Conservation (phyloP, 1,140 invertebrate species). For the Cryptotermes secundus region DNA sequence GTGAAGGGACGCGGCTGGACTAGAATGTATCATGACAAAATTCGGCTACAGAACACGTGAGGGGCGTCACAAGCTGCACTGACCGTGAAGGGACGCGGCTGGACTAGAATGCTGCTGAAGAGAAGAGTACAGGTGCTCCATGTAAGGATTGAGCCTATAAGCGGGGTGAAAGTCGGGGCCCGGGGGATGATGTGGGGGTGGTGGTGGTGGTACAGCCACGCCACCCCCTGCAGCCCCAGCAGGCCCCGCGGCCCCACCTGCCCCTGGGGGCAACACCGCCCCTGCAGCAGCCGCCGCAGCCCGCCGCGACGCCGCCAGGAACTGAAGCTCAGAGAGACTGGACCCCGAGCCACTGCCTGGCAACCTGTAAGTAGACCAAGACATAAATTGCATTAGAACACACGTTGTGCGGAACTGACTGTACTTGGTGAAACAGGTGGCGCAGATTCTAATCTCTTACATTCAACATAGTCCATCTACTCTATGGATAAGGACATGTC, state of each 20-base stretch:
- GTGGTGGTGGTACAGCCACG: constrained; percentile 32
- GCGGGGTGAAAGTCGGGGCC: constrained; percentile 57
- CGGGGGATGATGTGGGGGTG: constrained; percentile 32
- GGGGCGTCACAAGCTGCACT: too few relatives aligned
- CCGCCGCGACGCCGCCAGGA: constrained; percentile 21
- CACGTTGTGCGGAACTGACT: too few relatives aligned
- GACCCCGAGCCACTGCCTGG: constrained; percentile 16
- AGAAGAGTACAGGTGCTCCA: constrained; percentile 66
- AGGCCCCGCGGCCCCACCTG: constrained; percentile 23
- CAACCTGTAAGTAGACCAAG: background rate
- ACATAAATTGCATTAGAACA: background rate
- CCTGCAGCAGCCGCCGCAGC: constrained; percentile 26
- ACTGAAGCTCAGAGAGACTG: constrained; percentile 24
- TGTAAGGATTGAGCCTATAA: constrained; percentile 65
- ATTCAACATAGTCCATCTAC: too few relatives aligned
- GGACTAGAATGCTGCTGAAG: constrained; percentile 55
- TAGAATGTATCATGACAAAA: too few relatives aligned
- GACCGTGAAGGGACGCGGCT: constrained; percentile 57
- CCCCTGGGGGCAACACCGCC: constrained; percentile 28
- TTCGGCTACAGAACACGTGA: too few relatives aligned
- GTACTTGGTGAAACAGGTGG: too few relatives aligned
- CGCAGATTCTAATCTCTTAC: too few relatives aligned
- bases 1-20: too few relatives aligned
- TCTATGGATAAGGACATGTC: too few relatives aligned
- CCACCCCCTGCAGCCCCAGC: constrained; percentile 27